phyloP scores from a whole-genome alignment of 2,113 vertebrate species.

The Plecturocebus donacophilus region DNA sequence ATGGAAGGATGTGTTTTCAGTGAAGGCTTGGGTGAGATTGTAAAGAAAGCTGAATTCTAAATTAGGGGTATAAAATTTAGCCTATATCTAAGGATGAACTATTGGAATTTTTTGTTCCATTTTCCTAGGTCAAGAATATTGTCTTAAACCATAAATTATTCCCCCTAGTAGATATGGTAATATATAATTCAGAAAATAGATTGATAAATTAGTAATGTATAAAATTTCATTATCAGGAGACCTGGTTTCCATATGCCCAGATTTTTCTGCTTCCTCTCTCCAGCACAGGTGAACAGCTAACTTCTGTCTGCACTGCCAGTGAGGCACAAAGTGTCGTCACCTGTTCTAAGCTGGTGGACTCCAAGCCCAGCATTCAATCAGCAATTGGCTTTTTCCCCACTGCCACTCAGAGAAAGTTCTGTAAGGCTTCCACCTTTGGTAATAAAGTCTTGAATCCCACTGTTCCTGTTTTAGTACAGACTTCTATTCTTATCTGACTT shows the following conservation, averaged over 20 bases:
- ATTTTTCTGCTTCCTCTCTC: background rate
- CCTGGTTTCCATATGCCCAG: background rate
- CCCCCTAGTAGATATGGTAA: background rate
- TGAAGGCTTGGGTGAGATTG: background rate
- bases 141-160: background rate
- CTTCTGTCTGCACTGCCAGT: background rate
- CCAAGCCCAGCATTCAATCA: background rate
- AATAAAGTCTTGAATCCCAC: background rate
- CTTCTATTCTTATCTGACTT: background rate
- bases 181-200: background rate
- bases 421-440: background rate
- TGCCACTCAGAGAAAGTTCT: background rate
- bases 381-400: background rate
- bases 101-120: background rate
- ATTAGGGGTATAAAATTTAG: background rate
- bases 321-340: background rate
- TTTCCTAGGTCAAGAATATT: background rate
- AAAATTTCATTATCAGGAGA: background rate
- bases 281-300: background rate
- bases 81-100: background rate
- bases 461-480: background rate
- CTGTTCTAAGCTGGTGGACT: background rate
- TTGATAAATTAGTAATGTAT: background rate
- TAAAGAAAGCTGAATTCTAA: constrained; percentile 7
- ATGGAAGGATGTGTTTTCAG: background rate